Evolutionary conservation across 2,888 invertebrate genomes (phyloP).

Genomic region (Blastobasis lacticolella): DNA sequence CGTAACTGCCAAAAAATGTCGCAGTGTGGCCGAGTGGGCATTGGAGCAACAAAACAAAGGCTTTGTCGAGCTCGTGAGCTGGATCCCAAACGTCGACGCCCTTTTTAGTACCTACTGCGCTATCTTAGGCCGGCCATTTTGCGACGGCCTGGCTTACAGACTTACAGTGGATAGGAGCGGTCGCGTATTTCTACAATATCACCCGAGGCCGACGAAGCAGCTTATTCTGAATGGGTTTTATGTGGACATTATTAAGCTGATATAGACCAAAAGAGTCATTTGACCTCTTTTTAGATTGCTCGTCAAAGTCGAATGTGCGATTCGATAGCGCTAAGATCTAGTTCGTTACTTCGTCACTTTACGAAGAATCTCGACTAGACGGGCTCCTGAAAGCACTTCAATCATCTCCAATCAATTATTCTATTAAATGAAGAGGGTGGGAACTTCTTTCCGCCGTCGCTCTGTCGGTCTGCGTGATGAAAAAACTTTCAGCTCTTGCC

Average conservation of each 20-base stretch:
- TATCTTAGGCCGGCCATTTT: conserved; percentile 32
- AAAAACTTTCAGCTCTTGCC: background rate
- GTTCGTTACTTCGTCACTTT: no score
- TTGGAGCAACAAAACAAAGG: background rate
- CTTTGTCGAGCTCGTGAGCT: background rate
- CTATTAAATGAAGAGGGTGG: background rate
- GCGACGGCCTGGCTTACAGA: conserved; percentile 22
- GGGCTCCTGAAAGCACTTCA: background rate
- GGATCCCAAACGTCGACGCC: conserved; percentile 21
- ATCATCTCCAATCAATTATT: background rate
- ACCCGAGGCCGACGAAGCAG: no score
- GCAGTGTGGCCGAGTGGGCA: background rate
- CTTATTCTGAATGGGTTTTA: no score
- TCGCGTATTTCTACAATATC: no score
- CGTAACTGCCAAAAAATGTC: background rate
- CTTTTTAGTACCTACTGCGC: conserved; percentile 22
- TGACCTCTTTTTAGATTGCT: no score
- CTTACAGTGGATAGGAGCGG: no score
- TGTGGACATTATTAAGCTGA: no score
- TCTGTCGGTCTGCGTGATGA: background rate
- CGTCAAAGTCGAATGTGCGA: no score
- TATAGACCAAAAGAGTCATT: no score
- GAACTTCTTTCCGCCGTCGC: background rate
- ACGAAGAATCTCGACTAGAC: background rate
- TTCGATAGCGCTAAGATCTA: no score